phyloP scores from a whole-genome alignment of 2,797 vertebrate species.

The Rhinogobio ventralis region DNA sequence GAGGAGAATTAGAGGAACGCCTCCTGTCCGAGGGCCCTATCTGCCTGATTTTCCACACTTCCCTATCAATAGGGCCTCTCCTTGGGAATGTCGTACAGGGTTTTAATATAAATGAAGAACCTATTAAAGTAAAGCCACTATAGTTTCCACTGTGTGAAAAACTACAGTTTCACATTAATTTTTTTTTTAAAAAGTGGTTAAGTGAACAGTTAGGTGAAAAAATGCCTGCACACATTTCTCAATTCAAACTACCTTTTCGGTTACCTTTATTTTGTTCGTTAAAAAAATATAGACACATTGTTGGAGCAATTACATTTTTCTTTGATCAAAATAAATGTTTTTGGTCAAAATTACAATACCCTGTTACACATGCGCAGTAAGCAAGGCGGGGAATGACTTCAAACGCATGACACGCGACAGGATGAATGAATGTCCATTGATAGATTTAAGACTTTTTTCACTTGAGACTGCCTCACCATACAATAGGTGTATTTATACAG shows the following conservation, averaged over 20 bases:
- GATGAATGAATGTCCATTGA: conserved; percentile 50
- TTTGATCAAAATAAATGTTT: not conserved
- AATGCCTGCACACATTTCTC: not conserved
- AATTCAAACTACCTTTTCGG: not conserved
- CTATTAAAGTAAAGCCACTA: conserved; percentile 17
- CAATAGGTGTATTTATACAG: conserved; percentile 64
- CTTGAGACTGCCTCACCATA: conserved; percentile 52
- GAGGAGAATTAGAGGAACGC: conserved; percentile 84
- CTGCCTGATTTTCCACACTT: conserved; percentile 82
- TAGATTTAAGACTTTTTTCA: conserved; percentile 49
- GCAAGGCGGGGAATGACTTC: conserved; percentile 10
- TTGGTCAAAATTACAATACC: not conserved
- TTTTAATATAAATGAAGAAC: conserved; percentile 31
- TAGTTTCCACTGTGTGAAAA: not conserved
- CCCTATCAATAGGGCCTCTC: conserved; percentile 70
- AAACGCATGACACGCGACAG: conserved; percentile 63
- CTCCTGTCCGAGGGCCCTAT: conserved; percentile 76
- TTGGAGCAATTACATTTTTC: not conserved
- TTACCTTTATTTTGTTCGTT: not conserved
- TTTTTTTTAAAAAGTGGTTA: not conserved
- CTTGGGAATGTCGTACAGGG: conserved; percentile 77
- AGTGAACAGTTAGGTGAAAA: not conserved
- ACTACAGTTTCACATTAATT: not conserved
- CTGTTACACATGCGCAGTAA: conserved; percentile 8
- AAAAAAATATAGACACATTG: conserved; percentile 23